These are phyloP conservation scores for Malurus elegans DNA, from an alignment of 2,113 vertebrate genomes.

Conservation along the genomic window DNA sequence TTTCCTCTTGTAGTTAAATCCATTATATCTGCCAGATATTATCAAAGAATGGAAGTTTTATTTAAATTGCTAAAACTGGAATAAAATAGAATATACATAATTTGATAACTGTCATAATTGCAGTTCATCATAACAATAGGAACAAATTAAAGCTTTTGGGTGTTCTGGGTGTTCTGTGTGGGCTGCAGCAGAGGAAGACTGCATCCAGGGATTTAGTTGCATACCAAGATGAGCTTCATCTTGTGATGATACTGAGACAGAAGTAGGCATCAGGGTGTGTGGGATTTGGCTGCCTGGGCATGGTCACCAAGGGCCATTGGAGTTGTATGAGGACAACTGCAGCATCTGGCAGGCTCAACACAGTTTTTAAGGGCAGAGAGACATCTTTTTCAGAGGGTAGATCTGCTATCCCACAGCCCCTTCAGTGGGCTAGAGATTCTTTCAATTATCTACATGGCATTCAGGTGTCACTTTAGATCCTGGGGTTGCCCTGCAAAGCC, in stretches of 20 bases:
- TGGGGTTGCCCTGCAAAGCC: background rate
- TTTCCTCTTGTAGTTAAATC: conserved; percentile 25
- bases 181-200: background rate
- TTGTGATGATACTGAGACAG: background rate
- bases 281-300: background rate
- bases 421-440: background rate
- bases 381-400: background rate
- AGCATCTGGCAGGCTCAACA: rapidly evolving
- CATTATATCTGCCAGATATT: conserved; percentile 23
- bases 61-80: background rate
- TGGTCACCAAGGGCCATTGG: background rate
- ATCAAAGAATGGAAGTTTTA: background rate
- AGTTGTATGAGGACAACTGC: background rate
- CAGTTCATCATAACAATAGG: background rate
- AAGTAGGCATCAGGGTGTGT: background rate
- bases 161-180: background rate
- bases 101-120: background rate
- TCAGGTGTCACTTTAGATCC: background rate
- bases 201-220: background rate
- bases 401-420: background rate
- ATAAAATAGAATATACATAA: background rate
- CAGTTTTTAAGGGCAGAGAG: background rate
- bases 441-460: background rate
- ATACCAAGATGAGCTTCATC: background rate
- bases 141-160: background rate